Evolutionary conservation across 1,140 invertebrate species (phyloP).

Genomic region (Drosophila sp.): DNA sequence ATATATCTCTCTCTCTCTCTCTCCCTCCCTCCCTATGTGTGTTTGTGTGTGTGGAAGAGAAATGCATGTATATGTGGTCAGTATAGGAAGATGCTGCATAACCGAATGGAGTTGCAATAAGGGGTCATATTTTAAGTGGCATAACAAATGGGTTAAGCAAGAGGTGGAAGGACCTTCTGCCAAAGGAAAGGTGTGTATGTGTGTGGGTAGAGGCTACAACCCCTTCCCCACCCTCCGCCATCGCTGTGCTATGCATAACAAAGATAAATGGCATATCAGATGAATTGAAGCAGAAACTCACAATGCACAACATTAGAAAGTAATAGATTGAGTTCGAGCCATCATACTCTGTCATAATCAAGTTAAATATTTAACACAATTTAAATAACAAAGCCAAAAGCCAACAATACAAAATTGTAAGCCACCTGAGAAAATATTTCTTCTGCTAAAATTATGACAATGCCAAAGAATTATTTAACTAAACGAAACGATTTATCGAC

Average conservation of each 20-base stretch:
- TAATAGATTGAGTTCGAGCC: constrained; percentile 28
- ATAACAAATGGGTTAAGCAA: constrained; percentile 60
- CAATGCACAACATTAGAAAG: constrained; percentile 40
- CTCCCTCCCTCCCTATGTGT: neutral
- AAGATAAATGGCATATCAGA: constrained; percentile 59
- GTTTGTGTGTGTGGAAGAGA: constrained; percentile 1
- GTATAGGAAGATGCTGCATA: constrained; percentile 3
- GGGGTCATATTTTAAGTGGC: constrained; percentile 54
- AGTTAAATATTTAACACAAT: constrained; percentile 31
- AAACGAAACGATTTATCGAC: neutral
- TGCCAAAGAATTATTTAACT: neutral
- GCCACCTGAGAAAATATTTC: constrained; percentile 7
- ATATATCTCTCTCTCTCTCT: neutral
- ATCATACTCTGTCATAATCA: constrained; percentile 15
- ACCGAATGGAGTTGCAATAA: constrained; percentile 45
- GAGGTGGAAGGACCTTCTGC: neutral
- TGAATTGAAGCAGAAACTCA: constrained; percentile 50
- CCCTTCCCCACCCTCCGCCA: too few species aligned
- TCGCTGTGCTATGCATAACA: constrained; percentile 48
- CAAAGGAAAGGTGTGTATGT: neutral
- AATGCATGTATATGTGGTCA: constrained; percentile 16
- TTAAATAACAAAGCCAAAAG: neutral
- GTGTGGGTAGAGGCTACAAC: neutral
- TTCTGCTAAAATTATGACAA: constrained; percentile 14
- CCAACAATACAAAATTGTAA: neutral